These are phyloP conservation scores for Sebastes wilsoni DNA, from an alignment of 2,797 vertebrate genomes.

Conservation along the genomic window DNA sequence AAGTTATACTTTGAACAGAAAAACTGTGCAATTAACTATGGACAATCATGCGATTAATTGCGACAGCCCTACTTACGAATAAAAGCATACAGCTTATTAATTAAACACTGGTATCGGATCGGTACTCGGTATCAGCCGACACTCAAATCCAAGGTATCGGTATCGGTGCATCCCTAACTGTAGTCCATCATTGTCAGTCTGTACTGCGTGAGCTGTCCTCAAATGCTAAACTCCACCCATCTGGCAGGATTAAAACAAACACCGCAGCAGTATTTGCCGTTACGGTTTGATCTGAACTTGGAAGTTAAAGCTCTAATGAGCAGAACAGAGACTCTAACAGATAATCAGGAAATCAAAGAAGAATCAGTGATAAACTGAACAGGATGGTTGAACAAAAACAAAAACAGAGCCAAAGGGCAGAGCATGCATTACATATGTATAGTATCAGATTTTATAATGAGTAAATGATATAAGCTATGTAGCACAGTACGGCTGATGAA, in stretches of 20 bases:
- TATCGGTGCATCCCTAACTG: background rate
- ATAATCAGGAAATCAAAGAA: constrained; percentile 21
- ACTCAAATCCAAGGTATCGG: too few species aligned
- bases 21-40: too few species aligned
- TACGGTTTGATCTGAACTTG: constrained; percentile 43
- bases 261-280: constrained; percentile 23
- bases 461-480: background rate
- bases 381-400: constrained; percentile 9
- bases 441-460: constrained; percentile 10
- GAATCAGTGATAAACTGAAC: constrained; percentile 50
- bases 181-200: background rate
- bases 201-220: background rate
- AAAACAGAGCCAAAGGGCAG: background rate
- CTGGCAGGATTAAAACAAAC: constrained; percentile 16
- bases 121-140: too few species aligned
- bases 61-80: too few species aligned
- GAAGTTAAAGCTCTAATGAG: constrained; percentile 4
- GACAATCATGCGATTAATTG: too few species aligned
- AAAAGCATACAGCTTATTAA: too few species aligned
- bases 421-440: constrained; percentile 13
- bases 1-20: too few species aligned
- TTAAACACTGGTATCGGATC: too few species aligned
- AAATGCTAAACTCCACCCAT: constrained; percentile 3
- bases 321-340: background rate
- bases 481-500: background rate